Base-by-base conservation (phyloP, 2,888 invertebrate genomes). In the Colletes collaris region DNA sequence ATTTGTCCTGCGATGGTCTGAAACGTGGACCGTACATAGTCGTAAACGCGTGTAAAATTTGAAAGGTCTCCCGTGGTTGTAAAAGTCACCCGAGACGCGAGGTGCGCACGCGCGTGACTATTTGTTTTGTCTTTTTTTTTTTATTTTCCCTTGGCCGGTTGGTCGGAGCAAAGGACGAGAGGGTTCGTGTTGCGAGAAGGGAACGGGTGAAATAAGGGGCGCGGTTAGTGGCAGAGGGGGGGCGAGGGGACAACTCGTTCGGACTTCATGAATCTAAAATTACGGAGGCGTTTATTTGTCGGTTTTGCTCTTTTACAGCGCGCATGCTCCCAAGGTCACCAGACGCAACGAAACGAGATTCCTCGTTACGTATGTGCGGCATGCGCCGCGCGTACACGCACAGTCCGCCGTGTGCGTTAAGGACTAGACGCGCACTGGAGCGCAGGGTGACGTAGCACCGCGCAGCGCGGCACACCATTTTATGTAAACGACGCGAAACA, bases 301-400 rank as follows among this genome's bases (percentile, higher is more conserved):
- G 75, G 67, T 77, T 76, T 85, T 81, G 65, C 71, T 79, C 65
- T 70, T 76, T 85, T 76, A 65, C 56, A 44, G 27, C 27, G 70
- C 67, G 74, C 75, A 62, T 59, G 62, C 72, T 53, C 53, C 75
- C 78, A 80, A 80, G 64, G 82, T 85, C 78, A 76, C 62, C 73
- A 76, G 79, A 79, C 82, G 71, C 82, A 84, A 82, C 69, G 69
- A 79, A 77, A 85, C 74, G 75, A 84, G 76, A 85, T 84, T 84
- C 82, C 76, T 73, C 78, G 74, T 80, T 82, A 72, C 80, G 74
- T 80, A 76, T 79, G 74, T 82, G 73, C 74, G 74, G 72, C 73
- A 73, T 79, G 73, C 72, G 59, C 19, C 69, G 64, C n/a, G 27
- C 40, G 40, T 55, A 46, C 68, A 52, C 69, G 63, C 67, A 72